A percentile compares a stretch with the other conserved stretches of the same genome.
Conservation (phyloP, 2,888 invertebrate species). For the Pristionchus arcanus region DNA sequence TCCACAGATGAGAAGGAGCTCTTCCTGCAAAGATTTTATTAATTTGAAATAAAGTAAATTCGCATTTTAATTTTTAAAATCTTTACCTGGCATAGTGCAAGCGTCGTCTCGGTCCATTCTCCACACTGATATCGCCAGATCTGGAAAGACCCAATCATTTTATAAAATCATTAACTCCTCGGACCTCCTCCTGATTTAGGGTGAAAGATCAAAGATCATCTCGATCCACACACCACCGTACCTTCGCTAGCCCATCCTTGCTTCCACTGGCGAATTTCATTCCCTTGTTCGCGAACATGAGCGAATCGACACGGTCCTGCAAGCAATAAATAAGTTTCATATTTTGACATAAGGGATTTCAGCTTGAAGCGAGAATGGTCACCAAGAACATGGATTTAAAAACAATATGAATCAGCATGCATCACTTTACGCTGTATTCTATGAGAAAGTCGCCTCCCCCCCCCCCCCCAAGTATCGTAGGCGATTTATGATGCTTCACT, state of each 20-base stretch:
- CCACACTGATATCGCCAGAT: constrained; percentile 60
- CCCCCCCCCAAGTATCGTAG: no score
- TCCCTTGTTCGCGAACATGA: constrained; percentile 93
- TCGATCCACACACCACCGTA: no score
- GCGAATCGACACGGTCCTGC: constrained; percentile 92
- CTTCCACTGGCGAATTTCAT: constrained; percentile 94
- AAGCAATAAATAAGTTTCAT: no score
- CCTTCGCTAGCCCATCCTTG: constrained; percentile 91
- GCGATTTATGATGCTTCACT: no score
- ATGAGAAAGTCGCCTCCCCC: no score
- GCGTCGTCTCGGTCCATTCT: constrained; percentile 55
- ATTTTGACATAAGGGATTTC: no score
- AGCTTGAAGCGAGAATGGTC: background rate
- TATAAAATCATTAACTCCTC: no score
- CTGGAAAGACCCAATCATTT: background rate
- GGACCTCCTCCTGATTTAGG: no score
- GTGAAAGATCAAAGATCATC: background rate
- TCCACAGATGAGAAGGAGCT: constrained; percentile 63
- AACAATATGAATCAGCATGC: no score
- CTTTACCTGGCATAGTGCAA: constrained; percentile 48
- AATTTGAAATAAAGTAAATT: background rate
- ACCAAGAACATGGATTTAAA: no score
- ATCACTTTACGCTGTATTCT: no score
- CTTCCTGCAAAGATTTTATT: background rate
- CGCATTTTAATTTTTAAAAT: background rate